phyloP scores from a whole-genome alignment of 2,888 invertebrate genomes.

The Habrosyne pyritoides region DNA sequence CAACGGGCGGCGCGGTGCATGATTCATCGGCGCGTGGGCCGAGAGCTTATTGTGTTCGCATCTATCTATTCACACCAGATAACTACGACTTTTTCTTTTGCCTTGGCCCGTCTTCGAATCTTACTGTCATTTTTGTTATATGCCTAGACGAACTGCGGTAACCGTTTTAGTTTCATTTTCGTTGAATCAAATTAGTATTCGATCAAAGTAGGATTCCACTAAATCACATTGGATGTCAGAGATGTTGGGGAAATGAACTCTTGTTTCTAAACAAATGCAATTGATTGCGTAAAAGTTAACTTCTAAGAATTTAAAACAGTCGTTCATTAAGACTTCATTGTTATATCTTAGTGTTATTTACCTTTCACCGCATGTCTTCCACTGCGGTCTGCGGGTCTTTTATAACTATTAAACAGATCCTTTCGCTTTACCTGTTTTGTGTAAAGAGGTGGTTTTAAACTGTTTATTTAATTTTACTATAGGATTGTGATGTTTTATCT shows the following conservation, averaged over 20 bases:
- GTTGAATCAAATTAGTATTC: constrained; percentile 18
- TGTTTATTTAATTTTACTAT: constrained; percentile 43
- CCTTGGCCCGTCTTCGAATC: constrained; percentile 48
- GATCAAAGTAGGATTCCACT: constrained; percentile 24
- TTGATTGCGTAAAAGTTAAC: constrained; percentile 45
- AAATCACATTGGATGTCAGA: constrained; percentile 32
- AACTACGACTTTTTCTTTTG: constrained; percentile 68
- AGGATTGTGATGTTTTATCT: constrained; percentile 38
- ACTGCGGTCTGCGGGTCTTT: constrained; percentile 32
- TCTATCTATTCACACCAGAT: constrained; percentile 65
- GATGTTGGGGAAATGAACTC: constrained; percentile 40
- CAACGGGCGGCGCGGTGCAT: constrained; percentile 61
- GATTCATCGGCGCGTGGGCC: constrained; percentile 80
- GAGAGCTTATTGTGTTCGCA: constrained; percentile 74
- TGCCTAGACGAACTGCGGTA: constrained; percentile 26
- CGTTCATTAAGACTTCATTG: constrained; percentile 73
- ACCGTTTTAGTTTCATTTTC: constrained; percentile 37
- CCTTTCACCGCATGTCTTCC: constrained; percentile 51
- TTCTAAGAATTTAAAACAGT: constrained; percentile 55
- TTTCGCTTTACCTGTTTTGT: constrained; percentile 53
- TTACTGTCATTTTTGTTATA: constrained; percentile 37
- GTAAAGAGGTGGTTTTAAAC: constrained; percentile 55
- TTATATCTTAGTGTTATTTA: constrained; percentile 64
- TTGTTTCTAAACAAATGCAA: constrained; percentile 47
- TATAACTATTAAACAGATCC: constrained; percentile 48